Evolutionary conservation across 2,113 vertebrate species (phyloP).

Genomic region (Otocyon megalotis): DNA sequence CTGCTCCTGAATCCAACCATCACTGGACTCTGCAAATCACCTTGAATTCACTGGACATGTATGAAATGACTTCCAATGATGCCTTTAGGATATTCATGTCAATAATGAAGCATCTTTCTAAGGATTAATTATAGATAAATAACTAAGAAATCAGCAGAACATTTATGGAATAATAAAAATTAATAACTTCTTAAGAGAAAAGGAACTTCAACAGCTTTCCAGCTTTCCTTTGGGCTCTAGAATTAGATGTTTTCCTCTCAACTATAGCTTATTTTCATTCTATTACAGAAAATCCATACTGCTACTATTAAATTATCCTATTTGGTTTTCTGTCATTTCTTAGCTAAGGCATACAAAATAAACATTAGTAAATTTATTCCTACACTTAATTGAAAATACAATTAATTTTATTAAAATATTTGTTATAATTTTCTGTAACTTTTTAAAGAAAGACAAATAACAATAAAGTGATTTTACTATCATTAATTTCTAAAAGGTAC

Average conservation of each 20-base stretch:
- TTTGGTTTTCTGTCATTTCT: background rate
- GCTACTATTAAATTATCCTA: background rate
- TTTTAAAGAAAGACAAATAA: background rate
- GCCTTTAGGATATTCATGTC: background rate
- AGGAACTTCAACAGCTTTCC: background rate
- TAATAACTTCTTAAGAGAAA: background rate
- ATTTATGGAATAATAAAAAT: background rate
- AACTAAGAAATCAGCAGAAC: background rate
- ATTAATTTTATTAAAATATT: constrained; percentile 24
- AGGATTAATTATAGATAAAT: background rate
- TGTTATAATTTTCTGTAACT: background rate
- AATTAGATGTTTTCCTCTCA: background rate
- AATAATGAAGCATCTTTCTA: background rate
- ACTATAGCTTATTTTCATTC: background rate
- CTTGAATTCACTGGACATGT: background rate
- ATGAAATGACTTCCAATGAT: background rate
- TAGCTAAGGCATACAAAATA: background rate
- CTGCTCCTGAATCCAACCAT: background rate
- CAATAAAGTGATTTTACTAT: background rate
- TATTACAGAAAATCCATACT: background rate
- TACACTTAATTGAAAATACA: background rate
- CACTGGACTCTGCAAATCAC: background rate
- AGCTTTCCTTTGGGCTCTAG: background rate
- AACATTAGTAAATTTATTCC: background rate
- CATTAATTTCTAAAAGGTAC: background rate